Percentiles rank a stretch among this genome's conserved stretches.
These are phyloP conservation scores for Apamea monoglypha DNA, from an alignment of 2,888 invertebrate genomes.

Conservation along the genomic window DNA sequence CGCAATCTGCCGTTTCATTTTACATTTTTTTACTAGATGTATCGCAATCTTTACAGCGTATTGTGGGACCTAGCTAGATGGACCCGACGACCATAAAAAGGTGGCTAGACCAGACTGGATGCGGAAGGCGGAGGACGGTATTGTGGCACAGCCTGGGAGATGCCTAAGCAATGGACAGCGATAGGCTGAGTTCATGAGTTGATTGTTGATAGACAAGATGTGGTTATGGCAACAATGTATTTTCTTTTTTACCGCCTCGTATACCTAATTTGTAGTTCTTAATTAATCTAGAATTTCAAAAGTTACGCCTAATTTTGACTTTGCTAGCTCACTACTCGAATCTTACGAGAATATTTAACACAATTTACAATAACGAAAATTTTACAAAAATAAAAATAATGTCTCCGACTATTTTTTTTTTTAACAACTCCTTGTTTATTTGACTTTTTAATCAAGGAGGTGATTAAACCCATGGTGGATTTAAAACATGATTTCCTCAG, in stretches of 20 bases:
- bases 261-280: conserved; percentile 1
- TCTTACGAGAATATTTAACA: conserved; percentile 26
- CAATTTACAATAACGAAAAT: conserved; percentile 8
- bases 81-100: neutral
- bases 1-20: no score
- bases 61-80: neutral
- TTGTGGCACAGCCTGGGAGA: neutral
- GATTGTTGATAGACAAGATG: neutral
- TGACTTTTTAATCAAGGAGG: conserved; percentile 30
- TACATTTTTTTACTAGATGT: neutral
- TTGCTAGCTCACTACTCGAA: conserved; percentile 38
- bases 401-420: neutral
- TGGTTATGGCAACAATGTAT: conserved; percentile 18
- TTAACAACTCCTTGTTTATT: conserved; percentile 13
- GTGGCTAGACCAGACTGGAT: neutral
- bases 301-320: conserved; percentile 38
- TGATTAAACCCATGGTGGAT: neutral
- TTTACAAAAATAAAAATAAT: conserved; percentile 31
- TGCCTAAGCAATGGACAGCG: no score
- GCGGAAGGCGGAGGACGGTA: neutral
- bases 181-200: neutral
- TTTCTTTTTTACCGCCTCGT: neutral
- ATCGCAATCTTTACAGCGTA: neutral
- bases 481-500: neutral
- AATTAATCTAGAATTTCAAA: conserved; percentile 49